Conservation (phyloP, 2,888 invertebrate species). For the Chaetogeoica ovagalla region DNA sequence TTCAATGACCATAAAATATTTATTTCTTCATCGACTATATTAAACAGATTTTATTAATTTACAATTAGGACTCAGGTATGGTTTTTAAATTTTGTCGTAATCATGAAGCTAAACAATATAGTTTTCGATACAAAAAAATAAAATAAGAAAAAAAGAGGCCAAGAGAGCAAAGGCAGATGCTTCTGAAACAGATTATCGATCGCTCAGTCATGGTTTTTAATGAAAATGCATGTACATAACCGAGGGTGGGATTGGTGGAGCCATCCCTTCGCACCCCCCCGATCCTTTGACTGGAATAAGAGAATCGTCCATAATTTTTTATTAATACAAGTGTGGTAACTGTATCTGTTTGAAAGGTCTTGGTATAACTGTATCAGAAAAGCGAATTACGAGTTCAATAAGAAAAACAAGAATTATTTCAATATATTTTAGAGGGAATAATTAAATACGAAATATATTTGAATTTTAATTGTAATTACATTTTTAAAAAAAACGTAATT, state of each 20-base stretch:
- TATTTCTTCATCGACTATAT: no score
- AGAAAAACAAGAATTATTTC: not conserved
- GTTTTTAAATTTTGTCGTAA: slow-evolving; percentile 7
- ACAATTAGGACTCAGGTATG: not conserved
- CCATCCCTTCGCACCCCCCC: slow-evolving; percentile 25
- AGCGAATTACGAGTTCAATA: not conserved
- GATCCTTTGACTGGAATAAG: slow-evolving; percentile 30
- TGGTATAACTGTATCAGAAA: slow-evolving; percentile 22
- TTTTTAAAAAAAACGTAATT: no score
- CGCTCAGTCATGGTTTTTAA: slow-evolving; percentile 52
- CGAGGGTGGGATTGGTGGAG: slow-evolving; percentile 42
- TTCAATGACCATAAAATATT: no score
- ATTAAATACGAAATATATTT: no score
- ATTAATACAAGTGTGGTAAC: slow-evolving; percentile 50
- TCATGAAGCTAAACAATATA: not conserved
- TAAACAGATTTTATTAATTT: no score
- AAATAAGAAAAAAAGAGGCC: slow-evolving; percentile 32
- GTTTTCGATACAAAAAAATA: slow-evolving; percentile 17
- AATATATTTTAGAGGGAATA: not conserved
- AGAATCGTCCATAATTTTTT: slow-evolving; percentile 49
- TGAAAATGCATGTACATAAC: slow-evolving; percentile 50
- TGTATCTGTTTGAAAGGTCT: slow-evolving; percentile 30
- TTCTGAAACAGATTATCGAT: slow-evolving; percentile 49
- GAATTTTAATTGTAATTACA: no score
- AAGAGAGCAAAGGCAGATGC: slow-evolving; percentile 43